A percentile compares a stretch with the other conserved stretches of the same genome.
Evolutionary conservation across 2,797 vertebrate species (phyloP).

Genomic region (Dendrocincla fuliginosa): DNA sequence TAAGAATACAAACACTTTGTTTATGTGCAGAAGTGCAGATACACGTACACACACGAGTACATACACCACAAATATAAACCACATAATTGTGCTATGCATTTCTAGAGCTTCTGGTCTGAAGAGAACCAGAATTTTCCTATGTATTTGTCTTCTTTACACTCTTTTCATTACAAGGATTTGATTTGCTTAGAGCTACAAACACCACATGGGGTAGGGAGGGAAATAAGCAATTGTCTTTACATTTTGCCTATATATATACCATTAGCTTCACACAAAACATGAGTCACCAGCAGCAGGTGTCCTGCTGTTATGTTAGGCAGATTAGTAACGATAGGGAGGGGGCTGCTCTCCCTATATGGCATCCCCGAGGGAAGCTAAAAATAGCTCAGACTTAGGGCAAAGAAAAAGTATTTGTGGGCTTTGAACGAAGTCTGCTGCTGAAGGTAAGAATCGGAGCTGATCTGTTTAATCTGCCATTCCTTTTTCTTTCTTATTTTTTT

Average conservation of each 20-base stretch:
- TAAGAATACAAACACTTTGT: neutral
- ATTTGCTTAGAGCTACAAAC: neutral
- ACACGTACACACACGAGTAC: neutral
- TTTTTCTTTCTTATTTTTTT: neutral
- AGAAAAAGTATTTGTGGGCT: slow-evolving; percentile 48
- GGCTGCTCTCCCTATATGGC: slow-evolving; percentile 66
- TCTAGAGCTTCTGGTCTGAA: neutral
- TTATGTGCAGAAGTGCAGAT: neutral
- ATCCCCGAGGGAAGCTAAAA: slow-evolving; percentile 70
- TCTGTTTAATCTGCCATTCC: slow-evolving; percentile 41
- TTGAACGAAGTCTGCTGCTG: slow-evolving; percentile 38
- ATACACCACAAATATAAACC: neutral
- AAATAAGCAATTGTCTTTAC: slow-evolving; percentile 3
- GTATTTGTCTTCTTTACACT: neutral
- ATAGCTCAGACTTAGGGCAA: slow-evolving; percentile 61
- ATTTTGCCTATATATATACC: slow-evolving; percentile 40
- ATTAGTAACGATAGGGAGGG: slow-evolving; percentile 68
- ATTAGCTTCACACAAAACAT: slow-evolving; percentile 11
- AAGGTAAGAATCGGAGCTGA: slow-evolving; percentile 57
- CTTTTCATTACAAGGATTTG: neutral
- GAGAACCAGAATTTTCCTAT: neutral
- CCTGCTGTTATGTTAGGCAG: slow-evolving; percentile 42
- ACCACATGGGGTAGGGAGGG: neutral
- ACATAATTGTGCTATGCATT: neutral
- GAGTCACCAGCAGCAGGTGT: slow-evolving; percentile 67